phyloP scores from a whole-genome alignment of 2,888 invertebrate genomes.

The Drosophila mulleri region DNA sequence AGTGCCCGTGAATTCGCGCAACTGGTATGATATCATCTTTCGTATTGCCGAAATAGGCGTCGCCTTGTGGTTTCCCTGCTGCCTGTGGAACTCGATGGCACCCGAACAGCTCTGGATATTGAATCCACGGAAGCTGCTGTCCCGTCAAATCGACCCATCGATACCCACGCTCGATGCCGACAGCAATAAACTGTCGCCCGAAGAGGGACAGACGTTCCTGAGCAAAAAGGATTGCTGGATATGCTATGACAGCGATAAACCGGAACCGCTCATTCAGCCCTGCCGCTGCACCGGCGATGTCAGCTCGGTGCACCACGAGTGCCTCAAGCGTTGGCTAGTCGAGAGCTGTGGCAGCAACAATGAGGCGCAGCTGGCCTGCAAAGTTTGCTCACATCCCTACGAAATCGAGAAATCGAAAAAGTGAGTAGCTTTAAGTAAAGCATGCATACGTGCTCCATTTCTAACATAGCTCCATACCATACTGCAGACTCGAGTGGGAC shows the following conservation, averaged over 20 bases:
- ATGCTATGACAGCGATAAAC: conserved; percentile 93
- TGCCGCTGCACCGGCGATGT: conserved; percentile 96
- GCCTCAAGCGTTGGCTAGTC: conserved; percentile 94
- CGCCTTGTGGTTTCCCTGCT: conserved; percentile 97
- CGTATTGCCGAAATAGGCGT: conserved; percentile 96
- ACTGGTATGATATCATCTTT: conserved; percentile 96
- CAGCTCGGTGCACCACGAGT: conserved; percentile 96
- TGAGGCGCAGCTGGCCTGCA: conserved; percentile 90
- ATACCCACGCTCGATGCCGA: conserved; percentile 85
- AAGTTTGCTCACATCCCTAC: conserved; percentile 94
- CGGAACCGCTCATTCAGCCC: conserved; percentile 94
- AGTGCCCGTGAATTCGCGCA: conserved; percentile 94
- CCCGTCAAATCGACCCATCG: conserved; percentile 87
- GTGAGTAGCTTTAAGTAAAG: conserved; percentile 82
- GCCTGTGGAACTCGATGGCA: conserved; percentile 97
- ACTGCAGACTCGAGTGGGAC: conserved; percentile 90
- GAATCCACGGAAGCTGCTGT: conserved; percentile 94
- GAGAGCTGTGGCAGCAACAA: conserved; percentile 91
- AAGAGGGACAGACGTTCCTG: conserved; percentile 87
- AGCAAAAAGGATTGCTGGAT: conserved; percentile 95
- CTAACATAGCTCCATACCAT: fast-evolving
- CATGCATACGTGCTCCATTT: not conserved
- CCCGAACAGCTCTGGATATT: conserved; percentile 97
- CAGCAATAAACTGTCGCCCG: conserved; percentile 83
- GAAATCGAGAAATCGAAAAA: conserved; percentile 91